Base-by-base conservation (phyloP, 1,140 invertebrate genomes). In the Drosophila mojavensis region DNA sequence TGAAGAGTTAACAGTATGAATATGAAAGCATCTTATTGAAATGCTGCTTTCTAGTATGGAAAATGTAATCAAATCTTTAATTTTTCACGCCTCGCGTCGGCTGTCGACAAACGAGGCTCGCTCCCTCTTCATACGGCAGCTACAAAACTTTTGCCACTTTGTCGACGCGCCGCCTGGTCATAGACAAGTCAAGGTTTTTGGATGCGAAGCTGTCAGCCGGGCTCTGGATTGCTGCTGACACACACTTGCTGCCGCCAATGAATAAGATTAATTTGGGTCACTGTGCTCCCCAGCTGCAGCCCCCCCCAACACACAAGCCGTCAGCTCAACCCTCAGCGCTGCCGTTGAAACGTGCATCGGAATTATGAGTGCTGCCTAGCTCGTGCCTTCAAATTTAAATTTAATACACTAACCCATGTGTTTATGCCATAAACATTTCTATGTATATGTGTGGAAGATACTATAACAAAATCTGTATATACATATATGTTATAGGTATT, bases 221-320 rank as follows among this genome's bases (percentile, higher is more conserved):
- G 75, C 66, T 75, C 50, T 45, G 71, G 26, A 66, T 79, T 62
- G 48, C 59, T 67, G 65, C 73, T 78, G 64, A 53, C 63, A 55
- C 51, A 81, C 79, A 88, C 83, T 82, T 82, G 76, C 76, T 66
- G 17, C 67, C 73, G 84, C 85, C 73, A 89, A 90, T 81, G 85
- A 89, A 78, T 67, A 84, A 89, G 85, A 89, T 89, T 89, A 89
- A 89, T 89, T 89, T 89, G 84, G 84, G 85, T 90, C 84, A 89
- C 70, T 89, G 75, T 88, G 84, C 53, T 81, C 33, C 13, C 39
- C 28, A 2, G 50, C n/a, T 26, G 26, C 26, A 15, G 13, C 59
- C 13, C 17, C 20, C 3, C 20, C 20, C 17, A 17, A 24, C 20
- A 26, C 33, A 39, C 26, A 33, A 10, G 9, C 9, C 6, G 6